Conservation (phyloP, 2,888 invertebrate species). For the Amorpha juglandis region DNA sequence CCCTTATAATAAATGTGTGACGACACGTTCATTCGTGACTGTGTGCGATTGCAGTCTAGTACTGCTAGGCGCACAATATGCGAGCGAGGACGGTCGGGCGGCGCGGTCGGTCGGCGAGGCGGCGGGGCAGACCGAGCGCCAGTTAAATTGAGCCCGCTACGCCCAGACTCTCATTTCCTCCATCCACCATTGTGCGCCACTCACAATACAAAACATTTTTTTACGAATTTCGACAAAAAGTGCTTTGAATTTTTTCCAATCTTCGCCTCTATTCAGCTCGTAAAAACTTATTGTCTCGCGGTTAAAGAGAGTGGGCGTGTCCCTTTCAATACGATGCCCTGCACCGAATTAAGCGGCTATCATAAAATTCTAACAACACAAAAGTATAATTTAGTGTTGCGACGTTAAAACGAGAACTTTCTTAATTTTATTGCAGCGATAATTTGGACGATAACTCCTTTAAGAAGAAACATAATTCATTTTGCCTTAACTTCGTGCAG, state of each 20-base stretch:
- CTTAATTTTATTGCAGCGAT: constrained; percentile 75
- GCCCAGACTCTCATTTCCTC: constrained; percentile 83
- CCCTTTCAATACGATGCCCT: constrained; percentile 37
- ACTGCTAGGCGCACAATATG: constrained; percentile 55
- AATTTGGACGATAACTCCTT: constrained; percentile 78
- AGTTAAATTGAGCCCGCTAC: constrained; percentile 80
- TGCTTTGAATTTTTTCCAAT: constrained; percentile 83
- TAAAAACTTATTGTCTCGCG: constrained; percentile 76
- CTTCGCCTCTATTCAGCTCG: constrained; percentile 78
- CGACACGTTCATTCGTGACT: constrained; percentile 55
- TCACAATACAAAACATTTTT: constrained; percentile 84
- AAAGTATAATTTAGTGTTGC: constrained; percentile 61
- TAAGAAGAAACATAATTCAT: constrained; percentile 78
- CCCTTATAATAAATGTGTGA: constrained; percentile 31
- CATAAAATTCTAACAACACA: constrained; percentile 57
- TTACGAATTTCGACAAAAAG: constrained; percentile 81
- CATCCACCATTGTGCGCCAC: constrained; percentile 78
- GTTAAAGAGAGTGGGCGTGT: constrained; percentile 64
- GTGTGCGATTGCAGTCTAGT: constrained; percentile 46
- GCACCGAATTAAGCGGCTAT: constrained; percentile 43
- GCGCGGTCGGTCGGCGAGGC: constrained; percentile 35
- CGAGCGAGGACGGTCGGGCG: constrained; percentile 36
- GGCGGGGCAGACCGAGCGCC: constrained; percentile 58
- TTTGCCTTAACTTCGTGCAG: constrained; percentile 65
- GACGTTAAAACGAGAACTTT: constrained; percentile 58